Percentiles rank a stretch among this genome's conserved stretches.
These are phyloP conservation scores for Polia nebulosa DNA, from an alignment of 2,888 invertebrate species.

Conservation along the genomic window DNA sequence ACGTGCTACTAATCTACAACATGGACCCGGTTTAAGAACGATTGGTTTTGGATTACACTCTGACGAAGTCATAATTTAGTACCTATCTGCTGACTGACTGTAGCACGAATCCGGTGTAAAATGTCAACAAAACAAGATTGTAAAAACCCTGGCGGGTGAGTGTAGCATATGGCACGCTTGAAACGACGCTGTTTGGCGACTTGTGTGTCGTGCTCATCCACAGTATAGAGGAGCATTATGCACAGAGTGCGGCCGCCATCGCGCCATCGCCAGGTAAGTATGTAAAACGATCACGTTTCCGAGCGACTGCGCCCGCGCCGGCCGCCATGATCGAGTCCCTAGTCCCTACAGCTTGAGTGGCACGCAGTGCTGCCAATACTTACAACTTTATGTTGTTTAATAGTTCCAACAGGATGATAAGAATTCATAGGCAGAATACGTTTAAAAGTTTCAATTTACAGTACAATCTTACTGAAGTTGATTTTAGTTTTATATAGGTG, in stretches of 20 bases:
- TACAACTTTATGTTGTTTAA: constrained; percentile 23
- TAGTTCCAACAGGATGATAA: background rate
- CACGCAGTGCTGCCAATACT: constrained; percentile 62
- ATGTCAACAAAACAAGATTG: constrained; percentile 54
- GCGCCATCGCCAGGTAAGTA: constrained; percentile 72
- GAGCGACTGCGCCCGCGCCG: constrained; percentile 69
- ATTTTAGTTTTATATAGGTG: background rate
- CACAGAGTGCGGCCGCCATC: constrained; percentile 54
- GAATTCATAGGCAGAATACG: background rate
- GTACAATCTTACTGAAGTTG: background rate
- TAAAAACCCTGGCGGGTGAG: constrained; percentile 49
- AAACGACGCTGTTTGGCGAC: constrained; percentile 43
- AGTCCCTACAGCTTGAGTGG: constrained; percentile 57
- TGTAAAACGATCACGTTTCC: constrained; percentile 80
- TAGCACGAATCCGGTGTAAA: constrained; percentile 39
- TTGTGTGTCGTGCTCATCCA: constrained; percentile 47
- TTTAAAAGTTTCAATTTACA: background rate
- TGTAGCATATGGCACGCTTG: constrained; percentile 48
- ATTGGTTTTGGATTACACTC: constrained; percentile 29
- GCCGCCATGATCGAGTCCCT: constrained; percentile 32
- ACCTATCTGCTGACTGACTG: constrained; percentile 15
- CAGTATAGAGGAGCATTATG: constrained; percentile 58
- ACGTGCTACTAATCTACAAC: constrained; percentile 35
- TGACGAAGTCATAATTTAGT: constrained; percentile 13
- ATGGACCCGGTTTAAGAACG: constrained; percentile 21